Percentiles rank a stretch among this genome's conserved stretches.
Evolutionary conservation across 2,888 invertebrate genomes (phyloP).

Genomic region (Caenorhabditis sp.): DNA sequence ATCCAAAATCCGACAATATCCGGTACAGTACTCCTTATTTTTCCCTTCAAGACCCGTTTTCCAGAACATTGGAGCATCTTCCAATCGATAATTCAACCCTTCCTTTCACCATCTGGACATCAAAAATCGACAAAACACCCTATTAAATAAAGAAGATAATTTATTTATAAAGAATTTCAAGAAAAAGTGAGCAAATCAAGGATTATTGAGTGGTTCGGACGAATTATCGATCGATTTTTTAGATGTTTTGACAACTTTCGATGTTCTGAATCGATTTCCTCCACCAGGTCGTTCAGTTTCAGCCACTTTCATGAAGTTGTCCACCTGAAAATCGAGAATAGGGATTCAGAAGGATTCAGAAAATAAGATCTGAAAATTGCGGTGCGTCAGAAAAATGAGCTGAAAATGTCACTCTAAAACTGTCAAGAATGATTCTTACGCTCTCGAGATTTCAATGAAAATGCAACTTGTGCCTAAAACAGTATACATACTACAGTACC

Average conservation of each 20-base stretch:
- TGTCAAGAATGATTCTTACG: constrained; percentile 14
- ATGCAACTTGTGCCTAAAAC: constrained; percentile 60
- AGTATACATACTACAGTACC: neutral
- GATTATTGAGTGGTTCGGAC: neutral
- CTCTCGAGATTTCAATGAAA: constrained; percentile 45
- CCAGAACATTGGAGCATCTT: constrained; percentile 30
- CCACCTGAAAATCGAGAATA: constrained; percentile 38
- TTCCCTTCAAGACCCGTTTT: neutral
- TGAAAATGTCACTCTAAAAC: constrained; percentile 10
- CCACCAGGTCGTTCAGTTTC: constrained; percentile 55
- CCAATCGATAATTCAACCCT: constrained; percentile 23
- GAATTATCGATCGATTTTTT: neutral
- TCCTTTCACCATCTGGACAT: constrained; percentile 31
- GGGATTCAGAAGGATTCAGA: neutral
- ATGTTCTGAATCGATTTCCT: constrained; percentile 28
- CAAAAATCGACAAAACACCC: constrained; percentile 17
- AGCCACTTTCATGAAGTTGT: constrained; percentile 69
- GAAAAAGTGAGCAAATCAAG: neutral
- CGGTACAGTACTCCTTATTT: too few species aligned
- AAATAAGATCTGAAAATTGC: neutral
- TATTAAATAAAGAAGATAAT: constrained; percentile 9
- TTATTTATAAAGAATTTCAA: too few species aligned
- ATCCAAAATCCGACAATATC: constrained; percentile 47
- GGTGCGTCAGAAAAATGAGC: too few species aligned
- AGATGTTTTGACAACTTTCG: neutral